Evolutionary conservation across 2,113 vertebrate species (phyloP).

Genomic region (Mastomys coucha): DNA sequence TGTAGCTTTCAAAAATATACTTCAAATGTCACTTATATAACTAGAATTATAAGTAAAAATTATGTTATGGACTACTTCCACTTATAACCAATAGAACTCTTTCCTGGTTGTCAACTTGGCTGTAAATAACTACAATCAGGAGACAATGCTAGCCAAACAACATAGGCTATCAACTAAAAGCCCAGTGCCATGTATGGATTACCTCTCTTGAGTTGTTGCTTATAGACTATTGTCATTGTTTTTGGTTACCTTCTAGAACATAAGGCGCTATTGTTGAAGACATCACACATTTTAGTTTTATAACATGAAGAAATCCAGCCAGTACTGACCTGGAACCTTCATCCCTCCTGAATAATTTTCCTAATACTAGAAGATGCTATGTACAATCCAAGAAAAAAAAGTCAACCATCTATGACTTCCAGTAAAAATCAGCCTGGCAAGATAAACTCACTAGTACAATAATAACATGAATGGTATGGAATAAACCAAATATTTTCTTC

Average conservation of each 20-base stretch:
- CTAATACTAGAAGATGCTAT: not conserved
- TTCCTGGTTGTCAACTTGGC: not conserved
- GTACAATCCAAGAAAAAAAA: not conserved
- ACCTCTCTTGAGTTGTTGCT: not conserved
- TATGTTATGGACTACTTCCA: not conserved
- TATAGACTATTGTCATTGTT: not conserved
- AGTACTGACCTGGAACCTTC: not conserved
- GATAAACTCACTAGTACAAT: not conserved
- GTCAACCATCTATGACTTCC: not conserved
- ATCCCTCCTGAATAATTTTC: not conserved
- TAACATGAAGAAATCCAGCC: not conserved
- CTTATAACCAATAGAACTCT: not conserved
- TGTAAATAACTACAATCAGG: not conserved
- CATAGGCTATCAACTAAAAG: not conserved
- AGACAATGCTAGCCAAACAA: not conserved
- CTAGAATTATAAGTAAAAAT: not conserved
- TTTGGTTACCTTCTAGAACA: not conserved
- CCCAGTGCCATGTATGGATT: not conserved
- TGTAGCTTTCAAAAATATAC: not conserved
- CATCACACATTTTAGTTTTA: not conserved
- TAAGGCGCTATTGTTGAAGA: not conserved
- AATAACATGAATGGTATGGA: not conserved
- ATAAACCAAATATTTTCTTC: not conserved
- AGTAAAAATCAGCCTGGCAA: not conserved
- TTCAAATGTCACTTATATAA: not conserved